Evolutionary conservation across 2,797 vertebrate genomes (phyloP), one percentile per base, ranked within the genome.

Genomic region (Huso huso): DNA sequence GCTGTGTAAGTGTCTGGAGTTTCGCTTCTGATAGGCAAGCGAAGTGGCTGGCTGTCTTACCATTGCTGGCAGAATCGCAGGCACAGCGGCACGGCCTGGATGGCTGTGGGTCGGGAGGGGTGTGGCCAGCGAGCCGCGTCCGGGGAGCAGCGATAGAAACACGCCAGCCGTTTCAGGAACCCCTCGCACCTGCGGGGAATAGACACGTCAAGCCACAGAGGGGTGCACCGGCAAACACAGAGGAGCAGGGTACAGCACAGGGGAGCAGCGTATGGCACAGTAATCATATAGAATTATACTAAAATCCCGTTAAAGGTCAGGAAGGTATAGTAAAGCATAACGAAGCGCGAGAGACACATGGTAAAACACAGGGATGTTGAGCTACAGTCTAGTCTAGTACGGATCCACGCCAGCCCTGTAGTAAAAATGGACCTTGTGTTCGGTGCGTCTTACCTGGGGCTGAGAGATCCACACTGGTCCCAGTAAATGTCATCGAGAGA

Each of bases 31-130:
- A 4, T 37, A 4, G 23, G 23, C 1, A 10, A 12, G 7, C 10
- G 1, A 3, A 5, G 55, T 51, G 51, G 53, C 50, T 37, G 51
- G 18, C 5, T 18, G 49, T 55, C 84, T 81, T 69, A 96, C 93
- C 93, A 95, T 68, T 87, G 80, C 64, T 87, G 81, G 76, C 94
- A 95, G 87, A 95, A 90, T 78, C 86, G 88, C 48, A 80, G 73
- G 77, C 94, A 95, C 63, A 95, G 88, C 0, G 90, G 91, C 71
- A 91, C 88, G 0, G 82, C 87, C 74, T 85, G 85, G 76, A 88
- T 81, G 75, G 80, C 80, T 0, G 84, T 79, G 79, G 73, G 73
- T 9, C 72, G 79, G 5, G 76, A 79, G 8, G 84, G 85, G 67
- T 83, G 88, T 66, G 87, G 79, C 88, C 87, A 94, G 63, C 81